Evolutionary conservation across 2,888 invertebrate species (phyloP).

Genomic region (Teleiodes luculella): DNA sequence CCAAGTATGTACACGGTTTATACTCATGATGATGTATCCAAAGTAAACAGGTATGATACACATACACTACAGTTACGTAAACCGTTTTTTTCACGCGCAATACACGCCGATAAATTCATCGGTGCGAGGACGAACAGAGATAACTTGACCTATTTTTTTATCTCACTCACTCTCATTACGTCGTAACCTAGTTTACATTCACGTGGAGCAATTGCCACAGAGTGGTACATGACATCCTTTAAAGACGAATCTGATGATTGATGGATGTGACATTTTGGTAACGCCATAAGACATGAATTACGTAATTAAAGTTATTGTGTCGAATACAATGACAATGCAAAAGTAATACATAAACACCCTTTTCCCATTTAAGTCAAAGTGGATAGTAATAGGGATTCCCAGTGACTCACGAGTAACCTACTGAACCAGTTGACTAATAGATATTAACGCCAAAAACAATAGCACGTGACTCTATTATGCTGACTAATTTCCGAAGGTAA

Average conservation of each 20-base stretch:
- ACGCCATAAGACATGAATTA: not conserved
- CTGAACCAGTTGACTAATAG: conserved; percentile 20
- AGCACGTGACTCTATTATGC: conserved; percentile 21
- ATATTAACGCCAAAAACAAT: conserved; percentile 18
- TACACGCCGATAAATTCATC: conserved; percentile 69
- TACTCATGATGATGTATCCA: too few species aligned
- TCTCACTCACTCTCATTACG: conserved; percentile 57
- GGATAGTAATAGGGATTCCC: conserved; percentile 19
- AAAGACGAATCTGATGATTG: conserved; percentile 12
- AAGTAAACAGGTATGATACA: conserved; percentile 6
- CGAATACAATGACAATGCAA: not conserved
- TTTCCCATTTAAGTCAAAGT: not conserved
- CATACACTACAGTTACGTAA: conserved; percentile 61
- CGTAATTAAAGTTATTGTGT: not conserved
- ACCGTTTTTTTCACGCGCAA: conserved; percentile 61
- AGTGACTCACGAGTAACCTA: conserved; percentile 23
- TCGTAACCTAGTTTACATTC: conserved; percentile 66
- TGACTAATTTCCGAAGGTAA: conserved; percentile 16
- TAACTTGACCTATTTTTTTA: conserved; percentile 79
- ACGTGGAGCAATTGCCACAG: conserved; percentile 54
- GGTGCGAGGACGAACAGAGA: conserved; percentile 73
- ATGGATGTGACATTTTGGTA: not conserved
- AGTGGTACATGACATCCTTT: conserved; percentile 42
- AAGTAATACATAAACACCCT: not conserved
- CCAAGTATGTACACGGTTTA: too few species aligned